phyloP scores from a whole-genome alignment of 2,888 invertebrate genomes.

The Drosophila parthenogenetica region DNA sequence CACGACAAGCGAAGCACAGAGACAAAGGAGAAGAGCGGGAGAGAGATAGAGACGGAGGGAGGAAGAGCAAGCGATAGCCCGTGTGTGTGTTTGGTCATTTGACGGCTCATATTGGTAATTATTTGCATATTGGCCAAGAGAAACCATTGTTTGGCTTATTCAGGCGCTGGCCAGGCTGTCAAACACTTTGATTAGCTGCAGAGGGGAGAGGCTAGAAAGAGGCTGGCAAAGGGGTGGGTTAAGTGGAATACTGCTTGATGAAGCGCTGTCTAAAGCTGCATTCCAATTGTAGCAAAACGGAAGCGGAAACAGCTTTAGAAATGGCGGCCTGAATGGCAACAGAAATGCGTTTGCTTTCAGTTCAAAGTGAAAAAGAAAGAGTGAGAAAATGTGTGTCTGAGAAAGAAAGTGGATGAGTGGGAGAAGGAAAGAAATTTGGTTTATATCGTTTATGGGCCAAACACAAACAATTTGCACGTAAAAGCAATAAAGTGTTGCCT shows the following conservation, averaged over 20 bases:
- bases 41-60: neutral
- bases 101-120: slow-evolving; percentile 76
- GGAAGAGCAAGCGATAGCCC: slow-evolving; percentile 7
- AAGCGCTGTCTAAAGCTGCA: slow-evolving; percentile 28
- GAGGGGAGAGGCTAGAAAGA: neutral
- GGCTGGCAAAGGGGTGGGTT: no score
- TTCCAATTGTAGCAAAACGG: slow-evolving; percentile 36
- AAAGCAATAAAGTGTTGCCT: slow-evolving; percentile 67
- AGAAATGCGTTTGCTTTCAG: slow-evolving; percentile 54
- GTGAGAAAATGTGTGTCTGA: neutral
- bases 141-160: slow-evolving; percentile 8
- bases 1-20: slow-evolving; percentile 52
- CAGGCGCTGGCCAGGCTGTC: slow-evolving; percentile 37
- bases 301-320: slow-evolving; percentile 21
- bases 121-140: slow-evolving; percentile 60
- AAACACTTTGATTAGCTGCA: slow-evolving; percentile 60
- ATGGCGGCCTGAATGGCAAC: slow-evolving; percentile 11
- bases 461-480: slow-evolving; percentile 76
- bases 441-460: slow-evolving; percentile 61
- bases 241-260: neutral
- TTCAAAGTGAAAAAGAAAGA: slow-evolving; percentile 54
- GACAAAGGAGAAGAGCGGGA: slow-evolving; percentile 6
- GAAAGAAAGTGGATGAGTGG: neutral
- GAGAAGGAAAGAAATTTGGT: slow-evolving; percentile 12
- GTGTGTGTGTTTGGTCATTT: slow-evolving; percentile 51